phyloP scores from a whole-genome alignment of 2,888 invertebrate genomes.

The Dolichopus griseipennis region DNA sequence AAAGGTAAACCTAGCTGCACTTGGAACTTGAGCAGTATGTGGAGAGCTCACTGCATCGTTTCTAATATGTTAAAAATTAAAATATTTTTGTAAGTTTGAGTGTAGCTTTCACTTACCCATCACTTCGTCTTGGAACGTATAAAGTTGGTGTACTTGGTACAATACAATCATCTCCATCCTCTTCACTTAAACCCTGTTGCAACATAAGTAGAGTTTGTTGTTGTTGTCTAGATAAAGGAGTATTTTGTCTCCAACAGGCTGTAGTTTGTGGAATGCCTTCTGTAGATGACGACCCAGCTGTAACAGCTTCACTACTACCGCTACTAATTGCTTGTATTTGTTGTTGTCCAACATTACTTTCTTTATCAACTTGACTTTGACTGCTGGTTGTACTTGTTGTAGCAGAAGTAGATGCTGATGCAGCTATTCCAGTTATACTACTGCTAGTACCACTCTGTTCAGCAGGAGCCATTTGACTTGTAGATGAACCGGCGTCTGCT shows the following conservation, averaged over 20 bases:
- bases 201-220: conserved; percentile 32
- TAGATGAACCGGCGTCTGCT: conserved; percentile 9
- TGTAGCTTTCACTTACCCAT: conserved; percentile 46
- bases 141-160: conserved; percentile 87
- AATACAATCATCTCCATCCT: conserved; percentile 56
- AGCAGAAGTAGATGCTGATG: conserved; percentile 10
- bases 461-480: conserved; percentile 20
- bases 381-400: conserved; percentile 20
- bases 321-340: conserved; percentile 70
- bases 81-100: background rate
- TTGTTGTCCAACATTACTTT: conserved; percentile 37
- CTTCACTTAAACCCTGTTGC: conserved; percentile 33
- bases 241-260: conserved; percentile 33
- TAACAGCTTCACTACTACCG: conserved; percentile 56
- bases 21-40: conserved; percentile 63
- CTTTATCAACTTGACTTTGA: conserved; percentile 31
- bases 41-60: conserved; percentile 90
- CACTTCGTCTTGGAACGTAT: conserved; percentile 69
- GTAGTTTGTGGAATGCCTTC: conserved; percentile 15
- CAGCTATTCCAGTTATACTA: background rate
- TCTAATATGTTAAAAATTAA: conserved; percentile 28
- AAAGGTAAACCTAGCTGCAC: conserved; percentile 55
- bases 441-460: background rate
- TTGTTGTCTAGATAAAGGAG: conserved; percentile 34
- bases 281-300: conserved; percentile 23